These are phyloP conservation scores for Myotis planiceps DNA, from an alignment of 2,797 vertebrate species.

Conservation along the genomic window DNA sequence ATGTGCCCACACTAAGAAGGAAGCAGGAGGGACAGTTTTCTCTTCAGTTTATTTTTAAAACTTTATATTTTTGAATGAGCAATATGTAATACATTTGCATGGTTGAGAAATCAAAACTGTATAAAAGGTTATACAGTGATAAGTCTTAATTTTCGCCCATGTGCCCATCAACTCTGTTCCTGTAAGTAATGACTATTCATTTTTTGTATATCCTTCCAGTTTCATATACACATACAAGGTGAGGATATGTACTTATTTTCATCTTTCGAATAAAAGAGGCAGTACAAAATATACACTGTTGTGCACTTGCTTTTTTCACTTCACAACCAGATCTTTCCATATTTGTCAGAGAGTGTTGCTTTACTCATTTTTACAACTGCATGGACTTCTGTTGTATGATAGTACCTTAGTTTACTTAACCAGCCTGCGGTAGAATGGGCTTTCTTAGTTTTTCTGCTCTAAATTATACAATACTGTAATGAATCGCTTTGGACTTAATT, in stretches of 20 bases:
- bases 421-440: background rate
- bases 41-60: background rate
- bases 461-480: background rate
- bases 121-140: background rate
- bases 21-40: background rate
- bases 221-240: background rate
- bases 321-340: background rate
- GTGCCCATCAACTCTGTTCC: background rate
- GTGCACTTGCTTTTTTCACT: background rate
- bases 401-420: background rate
- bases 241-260: background rate
- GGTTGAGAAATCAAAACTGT: background rate
- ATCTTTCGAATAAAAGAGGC: background rate
- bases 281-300: background rate
- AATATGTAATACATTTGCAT: background rate
- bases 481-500: background rate
- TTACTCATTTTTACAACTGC: background rate
- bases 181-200: background rate
- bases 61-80: slow-evolving; percentile 24
- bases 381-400: background rate
- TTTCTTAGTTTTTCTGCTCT: slow-evolving; percentile 17
- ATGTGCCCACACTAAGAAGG: background rate
- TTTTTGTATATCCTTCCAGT: background rate
- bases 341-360: background rate
- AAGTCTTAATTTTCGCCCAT: background rate